Base-by-base conservation (phyloP, 1,140 invertebrate genomes). In the Lepeophtheirus salmonis region DNA sequence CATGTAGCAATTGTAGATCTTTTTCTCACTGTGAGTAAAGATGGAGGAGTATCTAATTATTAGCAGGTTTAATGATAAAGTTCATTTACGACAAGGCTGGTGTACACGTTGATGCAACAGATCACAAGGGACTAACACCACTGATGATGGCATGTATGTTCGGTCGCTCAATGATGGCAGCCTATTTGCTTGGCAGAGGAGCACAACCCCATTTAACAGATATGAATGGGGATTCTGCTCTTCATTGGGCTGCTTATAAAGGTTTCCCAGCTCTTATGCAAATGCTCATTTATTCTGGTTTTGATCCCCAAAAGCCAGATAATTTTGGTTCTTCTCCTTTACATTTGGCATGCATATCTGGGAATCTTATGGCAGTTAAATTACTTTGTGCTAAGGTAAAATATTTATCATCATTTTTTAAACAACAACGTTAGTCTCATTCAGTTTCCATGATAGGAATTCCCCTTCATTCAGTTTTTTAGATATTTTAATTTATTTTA, bases 241-340 rank as follows among this genome's bases (percentile, higher is more conserved):
- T 91, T 3, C 88, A 94, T 66, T 94, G 89, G 89, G 87, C 88
- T 0, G 84, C 84, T 1, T 91, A 90, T 69, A 92, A 92, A 74
- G 88, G 72, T 68, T 60, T 61, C 16, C 50, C 23, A 16, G 30
- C 1, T 2, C 20, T 61, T 17, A 61, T 61, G 59, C 59, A 61
- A 51, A 70, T 94, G 52, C 72, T 94, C n/a, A 88, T 90, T 69
- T 89, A 91, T 68, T 87, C 85, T 60, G 86, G 86, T 1, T 84
- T 86, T 0, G 83, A 87, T 67, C 73, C 89, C 30, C 81, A 87
- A 64, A 88, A 88, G 70, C 82, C 84, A 1, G 88, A 94, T 70
- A 87, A 90, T 70, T 91, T 89, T 69, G 88, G 87, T 6, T 90
- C 89, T 0, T 91, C 87, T 0, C 85, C 88, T 0, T 71, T 94